phyloP scores from a whole-genome alignment of 2,113 vertebrate species.

The Salminus brasiliensis region DNA sequence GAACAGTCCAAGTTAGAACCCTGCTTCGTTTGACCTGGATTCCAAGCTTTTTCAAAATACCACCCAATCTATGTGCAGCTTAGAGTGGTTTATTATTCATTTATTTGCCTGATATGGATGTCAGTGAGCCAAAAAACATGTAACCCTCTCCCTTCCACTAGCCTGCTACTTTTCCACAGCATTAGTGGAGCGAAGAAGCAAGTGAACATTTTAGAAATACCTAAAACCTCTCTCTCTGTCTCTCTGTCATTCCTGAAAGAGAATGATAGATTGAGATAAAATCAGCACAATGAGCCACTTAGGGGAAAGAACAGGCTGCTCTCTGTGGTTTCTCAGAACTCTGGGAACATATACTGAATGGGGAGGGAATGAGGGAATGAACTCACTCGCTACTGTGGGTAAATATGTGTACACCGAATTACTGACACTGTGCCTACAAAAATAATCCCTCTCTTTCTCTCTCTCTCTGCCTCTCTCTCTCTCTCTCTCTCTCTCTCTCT shows the following conservation, averaged over 20 bases:
- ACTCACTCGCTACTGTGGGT: neutral
- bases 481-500: neutral
- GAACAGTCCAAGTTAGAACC: neutral
- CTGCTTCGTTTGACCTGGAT: neutral
- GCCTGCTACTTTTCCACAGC: neutral
- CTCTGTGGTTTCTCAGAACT: conserved; percentile 21
- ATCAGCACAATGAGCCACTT: conserved; percentile 25
- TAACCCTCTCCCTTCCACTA: neutral
- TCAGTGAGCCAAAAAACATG: neutral
- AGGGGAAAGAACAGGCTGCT: conserved; percentile 5
- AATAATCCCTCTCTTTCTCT: neutral
- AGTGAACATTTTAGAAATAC: neutral
- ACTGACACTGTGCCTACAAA: neutral
- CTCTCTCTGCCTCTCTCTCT: neutral
- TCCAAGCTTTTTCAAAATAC: neutral
- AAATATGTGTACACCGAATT: conserved; percentile 18
- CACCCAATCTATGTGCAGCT: neutral
- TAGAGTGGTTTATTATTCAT: neutral
- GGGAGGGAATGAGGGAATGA: conserved; percentile 14
- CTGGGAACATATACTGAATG: neutral
- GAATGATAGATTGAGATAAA: conserved; percentile 27
- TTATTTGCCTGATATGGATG: neutral
- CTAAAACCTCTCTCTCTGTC: neutral
- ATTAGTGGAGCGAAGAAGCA: neutral
- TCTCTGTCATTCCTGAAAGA: neutral